Evolutionary conservation across 2,797 vertebrate genomes (phyloP).

Genomic region (Centroberyx gerrardi): DNA sequence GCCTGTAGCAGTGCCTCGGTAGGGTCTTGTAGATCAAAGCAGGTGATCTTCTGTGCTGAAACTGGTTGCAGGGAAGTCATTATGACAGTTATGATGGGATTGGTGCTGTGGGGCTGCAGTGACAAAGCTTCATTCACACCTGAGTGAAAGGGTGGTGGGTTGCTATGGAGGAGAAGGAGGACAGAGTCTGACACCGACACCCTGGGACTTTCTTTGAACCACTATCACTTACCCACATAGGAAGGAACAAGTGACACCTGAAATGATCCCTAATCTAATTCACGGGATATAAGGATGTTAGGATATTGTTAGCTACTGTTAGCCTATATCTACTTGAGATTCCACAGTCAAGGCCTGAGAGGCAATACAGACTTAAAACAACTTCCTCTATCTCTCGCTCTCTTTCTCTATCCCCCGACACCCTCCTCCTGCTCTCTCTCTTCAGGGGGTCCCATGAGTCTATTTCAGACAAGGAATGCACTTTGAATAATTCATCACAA

Average conservation of each 20-base stretch:
- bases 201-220: background rate
- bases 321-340: slow-evolving; percentile 22
- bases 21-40: slow-evolving; percentile 14
- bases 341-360: slow-evolving; percentile 13
- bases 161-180: background rate
- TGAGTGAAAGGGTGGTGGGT: background rate
- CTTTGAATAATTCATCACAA: slow-evolving; percentile 69
- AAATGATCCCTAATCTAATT: slow-evolving; percentile 3
- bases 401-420: slow-evolving; percentile 1
- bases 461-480: slow-evolving; percentile 55
- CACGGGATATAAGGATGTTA: slow-evolving; percentile 4
- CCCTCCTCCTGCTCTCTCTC: slow-evolving; percentile 7
- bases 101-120: background rate
- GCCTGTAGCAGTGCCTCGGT: slow-evolving; percentile 1
- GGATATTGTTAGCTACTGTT: background rate
- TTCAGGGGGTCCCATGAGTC: slow-evolving; percentile 30
- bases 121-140: slow-evolving; percentile 2
- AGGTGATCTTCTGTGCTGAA: slow-evolving; percentile 6
- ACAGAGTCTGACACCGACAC: background rate
- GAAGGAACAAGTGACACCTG: slow-evolving; percentile 8
- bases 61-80: background rate
- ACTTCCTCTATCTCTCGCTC: slow-evolving; percentile 15
- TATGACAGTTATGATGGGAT: slow-evolving; percentile 8
- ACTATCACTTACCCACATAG: background rate
- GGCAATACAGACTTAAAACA: slow-evolving; percentile 40